These are phyloP conservation scores for Geophilus truncorum DNA, from an alignment of 2,888 invertebrate species.

Conservation along the genomic window DNA sequence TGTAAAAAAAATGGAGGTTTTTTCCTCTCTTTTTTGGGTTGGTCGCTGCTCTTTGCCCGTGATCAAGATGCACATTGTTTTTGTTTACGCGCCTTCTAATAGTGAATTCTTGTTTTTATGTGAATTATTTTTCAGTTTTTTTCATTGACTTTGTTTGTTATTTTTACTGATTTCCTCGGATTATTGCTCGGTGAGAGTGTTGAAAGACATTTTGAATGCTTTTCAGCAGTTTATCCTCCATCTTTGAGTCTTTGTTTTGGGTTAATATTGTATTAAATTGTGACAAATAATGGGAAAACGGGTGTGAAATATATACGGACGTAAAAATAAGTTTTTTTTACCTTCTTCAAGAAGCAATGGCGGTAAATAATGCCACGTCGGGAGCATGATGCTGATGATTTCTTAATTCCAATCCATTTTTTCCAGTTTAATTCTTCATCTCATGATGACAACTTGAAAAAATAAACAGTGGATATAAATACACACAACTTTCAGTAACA, in stretches of 20 bases:
- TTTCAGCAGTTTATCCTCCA: background rate
- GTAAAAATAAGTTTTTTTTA: background rate
- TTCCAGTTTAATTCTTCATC: slow-evolving; percentile 12
- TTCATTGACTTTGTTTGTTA: background rate
- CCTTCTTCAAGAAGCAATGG: background rate
- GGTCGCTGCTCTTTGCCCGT: background rate
- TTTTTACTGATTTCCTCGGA: background rate
- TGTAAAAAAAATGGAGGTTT: background rate
- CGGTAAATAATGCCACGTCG: slow-evolving; percentile 4
- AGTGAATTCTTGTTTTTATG: background rate
- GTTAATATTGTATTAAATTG: background rate
- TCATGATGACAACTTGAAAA: slow-evolving; percentile 6
- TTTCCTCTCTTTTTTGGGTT: background rate
- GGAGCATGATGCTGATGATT: background rate
- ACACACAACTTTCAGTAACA: slow-evolving; percentile 16
- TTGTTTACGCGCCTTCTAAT: background rate
- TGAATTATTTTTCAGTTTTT: background rate
- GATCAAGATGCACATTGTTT: background rate
- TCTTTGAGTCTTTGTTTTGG: background rate
- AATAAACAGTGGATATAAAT: slow-evolving; percentile 14
- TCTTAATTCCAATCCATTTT: slow-evolving; percentile 16
- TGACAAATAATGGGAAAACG: background rate
- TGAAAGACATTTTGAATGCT: background rate
- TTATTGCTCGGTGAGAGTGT: background rate
- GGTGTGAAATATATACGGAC: background rate